phyloP scores from a whole-genome alignment of 2,888 invertebrate genomes.

The Hirudinaria manillensis region DNA sequence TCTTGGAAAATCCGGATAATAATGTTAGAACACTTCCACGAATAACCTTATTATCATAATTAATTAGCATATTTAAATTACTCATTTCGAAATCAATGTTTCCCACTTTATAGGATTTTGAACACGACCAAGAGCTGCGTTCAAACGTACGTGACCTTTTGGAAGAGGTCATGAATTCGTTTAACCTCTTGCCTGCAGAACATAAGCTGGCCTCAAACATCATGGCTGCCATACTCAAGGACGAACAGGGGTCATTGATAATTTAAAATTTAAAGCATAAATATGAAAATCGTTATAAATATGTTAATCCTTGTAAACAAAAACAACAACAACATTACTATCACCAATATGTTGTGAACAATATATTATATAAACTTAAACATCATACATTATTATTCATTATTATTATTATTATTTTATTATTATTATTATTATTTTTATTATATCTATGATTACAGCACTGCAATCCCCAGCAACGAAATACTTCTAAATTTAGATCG shows the following conservation, averaged over 20 bases:
- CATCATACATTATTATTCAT: too few species aligned
- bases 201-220: slow-evolving; percentile 81
- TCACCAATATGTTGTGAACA: too few species aligned
- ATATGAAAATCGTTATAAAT: not conserved
- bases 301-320: not conserved
- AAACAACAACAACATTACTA: not conserved
- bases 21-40: too few species aligned
- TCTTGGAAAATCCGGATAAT: too few species aligned
- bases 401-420: too few species aligned
- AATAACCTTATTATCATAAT: not conserved
- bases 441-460: too few species aligned
- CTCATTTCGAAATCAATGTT: not conserved
- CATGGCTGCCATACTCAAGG: slow-evolving; percentile 67
- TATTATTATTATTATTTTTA: too few species aligned
- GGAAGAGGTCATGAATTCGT: slow-evolving; percentile 76
- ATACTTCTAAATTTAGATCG: not conserved
- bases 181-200: slow-evolving; percentile 74
- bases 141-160: slow-evolving; percentile 75
- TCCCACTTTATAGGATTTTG: slow-evolving; percentile 63
- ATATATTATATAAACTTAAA: too few species aligned
- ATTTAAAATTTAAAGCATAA: not conserved
- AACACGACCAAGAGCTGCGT: slow-evolving; percentile 66
- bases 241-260: slow-evolving; percentile 58
- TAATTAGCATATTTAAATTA: not conserved
- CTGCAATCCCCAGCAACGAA: too few species aligned